Evolutionary conservation across 2,888 invertebrate genomes (phyloP).

Genomic region (Harpalus rufipes): DNA sequence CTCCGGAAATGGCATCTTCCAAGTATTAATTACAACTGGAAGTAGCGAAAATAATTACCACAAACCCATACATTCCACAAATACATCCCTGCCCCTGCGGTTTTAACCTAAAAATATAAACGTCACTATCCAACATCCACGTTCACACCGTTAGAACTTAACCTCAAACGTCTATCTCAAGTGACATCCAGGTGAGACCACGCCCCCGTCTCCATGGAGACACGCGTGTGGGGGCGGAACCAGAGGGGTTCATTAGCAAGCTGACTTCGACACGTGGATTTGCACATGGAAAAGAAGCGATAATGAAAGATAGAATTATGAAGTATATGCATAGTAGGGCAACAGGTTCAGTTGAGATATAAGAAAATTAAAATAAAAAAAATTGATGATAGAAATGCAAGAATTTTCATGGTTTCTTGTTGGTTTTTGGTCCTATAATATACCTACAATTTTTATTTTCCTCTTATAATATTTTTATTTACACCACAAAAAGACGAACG

Average conservation of each 20-base stretch:
- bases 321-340: not conserved
- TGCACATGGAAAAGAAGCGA: conserved; percentile 21
- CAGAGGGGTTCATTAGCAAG: conserved; percentile 66
- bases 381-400: no score
- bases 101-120: conserved; percentile 21
- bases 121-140: not conserved
- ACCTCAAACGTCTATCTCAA: conserved; percentile 62
- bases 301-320: not conserved
- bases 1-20: not conserved
- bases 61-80: conserved; percentile 34
- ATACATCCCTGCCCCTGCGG: not conserved
- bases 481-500: no score
- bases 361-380: not conserved
- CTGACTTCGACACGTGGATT: conserved; percentile 68
- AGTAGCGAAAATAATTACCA: conserved; percentile 58
- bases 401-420: no score
- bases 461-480: no score
- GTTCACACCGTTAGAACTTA: not conserved
- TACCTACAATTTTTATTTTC: no score
- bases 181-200: conserved; percentile 75
- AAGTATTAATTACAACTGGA: conserved; percentile 10
- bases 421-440: no score
- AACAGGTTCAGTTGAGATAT: not conserved
- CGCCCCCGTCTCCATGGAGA: conserved; percentile 75
- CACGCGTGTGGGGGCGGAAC: conserved; percentile 73